Conservation (phyloP, 2,888 invertebrate species). For the Germaria angustata region DNA sequence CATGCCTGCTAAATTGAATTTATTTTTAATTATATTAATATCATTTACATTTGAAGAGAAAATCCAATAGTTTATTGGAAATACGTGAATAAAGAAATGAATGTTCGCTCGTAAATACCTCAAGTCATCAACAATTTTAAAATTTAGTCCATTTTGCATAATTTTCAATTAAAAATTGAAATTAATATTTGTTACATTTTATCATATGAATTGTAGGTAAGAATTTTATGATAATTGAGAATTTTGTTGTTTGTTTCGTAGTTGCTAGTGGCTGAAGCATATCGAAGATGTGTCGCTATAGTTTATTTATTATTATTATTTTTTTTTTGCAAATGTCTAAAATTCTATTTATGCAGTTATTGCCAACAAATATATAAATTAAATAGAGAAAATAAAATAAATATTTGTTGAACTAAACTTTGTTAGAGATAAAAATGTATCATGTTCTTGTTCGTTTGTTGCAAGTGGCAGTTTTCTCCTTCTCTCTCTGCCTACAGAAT, state of each 20-base stretch:
- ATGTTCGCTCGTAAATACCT: too few species aligned
- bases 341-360: neutral
- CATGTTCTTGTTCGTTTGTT: constrained; percentile 38
- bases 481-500: constrained; percentile 28
- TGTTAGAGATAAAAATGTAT: constrained; percentile 46
- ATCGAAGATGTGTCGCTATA: too few species aligned
- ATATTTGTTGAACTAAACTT: constrained; percentile 43
- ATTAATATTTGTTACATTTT: neutral
- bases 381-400: constrained; percentile 17
- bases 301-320: too few species aligned
- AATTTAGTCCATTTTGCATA: too few species aligned
- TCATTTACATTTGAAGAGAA: too few species aligned
- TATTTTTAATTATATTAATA: too few species aligned
- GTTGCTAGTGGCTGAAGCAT: neutral
- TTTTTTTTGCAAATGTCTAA: too few species aligned
- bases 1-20: too few species aligned
- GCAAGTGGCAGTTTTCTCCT: neutral
- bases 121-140: too few species aligned
- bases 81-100: too few species aligned
- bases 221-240: constrained; percentile 3
- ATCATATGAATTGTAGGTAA: neutral
- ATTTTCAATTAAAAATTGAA: neutral
- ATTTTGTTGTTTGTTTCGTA: neutral
- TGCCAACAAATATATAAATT: neutral
- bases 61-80: too few species aligned